Evolutionary conservation across 1,140 invertebrate genomes (phyloP).

Genomic region (Epicauta chinensis): DNA sequence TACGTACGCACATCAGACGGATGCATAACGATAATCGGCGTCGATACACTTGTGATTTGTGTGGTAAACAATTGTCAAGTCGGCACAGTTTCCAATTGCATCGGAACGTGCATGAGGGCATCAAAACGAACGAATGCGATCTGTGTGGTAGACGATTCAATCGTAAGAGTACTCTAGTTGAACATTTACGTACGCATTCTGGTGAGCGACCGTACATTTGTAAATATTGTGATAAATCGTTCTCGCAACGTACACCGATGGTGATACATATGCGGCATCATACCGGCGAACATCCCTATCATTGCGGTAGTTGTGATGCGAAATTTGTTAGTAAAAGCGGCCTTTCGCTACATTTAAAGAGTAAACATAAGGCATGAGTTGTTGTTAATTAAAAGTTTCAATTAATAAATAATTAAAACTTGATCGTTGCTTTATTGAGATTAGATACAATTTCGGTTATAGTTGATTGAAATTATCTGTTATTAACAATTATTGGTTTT

Average conservation of each 20-base stretch:
- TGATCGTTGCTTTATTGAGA: too few species aligned
- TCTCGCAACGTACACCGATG: constrained; percentile 37
- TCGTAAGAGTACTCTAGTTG: constrained; percentile 43
- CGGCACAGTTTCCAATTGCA: constrained; percentile 31
- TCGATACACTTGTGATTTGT: constrained; percentile 30
- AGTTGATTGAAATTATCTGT: too few species aligned
- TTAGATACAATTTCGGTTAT: too few species aligned
- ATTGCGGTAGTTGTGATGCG: constrained; percentile 56
- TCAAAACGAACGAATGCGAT: constrained; percentile 36
- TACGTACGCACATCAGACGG: constrained; percentile 26
- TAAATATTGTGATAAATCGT: constrained; percentile 57
- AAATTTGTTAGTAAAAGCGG: constrained; percentile 55
- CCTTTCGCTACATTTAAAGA: constrained; percentile 26
- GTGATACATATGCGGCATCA: constrained; percentile 46
- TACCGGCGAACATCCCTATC: constrained; percentile 54
- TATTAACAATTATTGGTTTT: too few species aligned
- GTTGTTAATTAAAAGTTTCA: too few species aligned
- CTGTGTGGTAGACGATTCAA: constrained; percentile 30
- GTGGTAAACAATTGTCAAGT: constrained; percentile 32
- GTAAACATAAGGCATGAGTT: constrained; percentile 10
- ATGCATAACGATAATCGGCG: constrained; percentile 25
- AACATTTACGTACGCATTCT: constrained; percentile 70
- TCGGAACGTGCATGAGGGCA: constrained; percentile 31
- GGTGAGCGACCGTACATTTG: constrained; percentile 71
- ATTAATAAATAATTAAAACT: too few species aligned